A percentile compares a stretch with the other conserved stretches of the same genome.
Evolutionary conservation across 1,140 invertebrate genomes (phyloP).

Genomic region (Papilio helenus): DNA sequence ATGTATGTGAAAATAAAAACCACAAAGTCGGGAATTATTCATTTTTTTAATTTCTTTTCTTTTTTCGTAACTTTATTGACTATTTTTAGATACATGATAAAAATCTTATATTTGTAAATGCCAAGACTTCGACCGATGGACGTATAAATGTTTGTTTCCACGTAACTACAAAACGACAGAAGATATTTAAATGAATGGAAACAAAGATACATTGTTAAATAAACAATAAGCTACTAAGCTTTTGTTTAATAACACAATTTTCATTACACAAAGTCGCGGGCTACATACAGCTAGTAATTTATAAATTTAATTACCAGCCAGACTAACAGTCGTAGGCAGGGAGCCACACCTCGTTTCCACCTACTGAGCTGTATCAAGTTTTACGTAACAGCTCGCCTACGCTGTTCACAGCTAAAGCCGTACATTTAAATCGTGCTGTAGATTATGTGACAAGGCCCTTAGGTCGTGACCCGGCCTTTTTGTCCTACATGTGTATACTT

Average conservation of each 20-base stretch:
- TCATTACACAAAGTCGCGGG: background rate
- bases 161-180: too few species aligned
- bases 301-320: background rate
- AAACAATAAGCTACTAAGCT: too few species aligned
- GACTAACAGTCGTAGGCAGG: background rate
- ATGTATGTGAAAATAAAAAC: background rate
- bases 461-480: constrained; percentile 5
- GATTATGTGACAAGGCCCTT: background rate
- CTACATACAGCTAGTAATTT: background rate
- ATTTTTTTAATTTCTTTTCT: too few species aligned
- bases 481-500: background rate
- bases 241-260: background rate
- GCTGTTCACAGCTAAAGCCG: background rate
- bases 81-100: too few species aligned
- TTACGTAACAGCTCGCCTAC: constrained; percentile 14
- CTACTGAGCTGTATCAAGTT: background rate
- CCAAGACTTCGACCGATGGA: too few species aligned
- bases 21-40: too few species aligned
- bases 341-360: constrained; percentile 4
- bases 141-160: too few species aligned
- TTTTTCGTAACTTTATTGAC: too few species aligned
- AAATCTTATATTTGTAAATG: too few species aligned
- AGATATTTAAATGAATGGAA: too few species aligned
- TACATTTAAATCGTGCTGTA: constrained; percentile 3
- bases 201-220: too few species aligned